Percentiles rank a stretch among this genome's conserved stretches.
Conservation (phyloP, 2,113 vertebrate genomes). For the Megaleporinus macrocephalus region DNA sequence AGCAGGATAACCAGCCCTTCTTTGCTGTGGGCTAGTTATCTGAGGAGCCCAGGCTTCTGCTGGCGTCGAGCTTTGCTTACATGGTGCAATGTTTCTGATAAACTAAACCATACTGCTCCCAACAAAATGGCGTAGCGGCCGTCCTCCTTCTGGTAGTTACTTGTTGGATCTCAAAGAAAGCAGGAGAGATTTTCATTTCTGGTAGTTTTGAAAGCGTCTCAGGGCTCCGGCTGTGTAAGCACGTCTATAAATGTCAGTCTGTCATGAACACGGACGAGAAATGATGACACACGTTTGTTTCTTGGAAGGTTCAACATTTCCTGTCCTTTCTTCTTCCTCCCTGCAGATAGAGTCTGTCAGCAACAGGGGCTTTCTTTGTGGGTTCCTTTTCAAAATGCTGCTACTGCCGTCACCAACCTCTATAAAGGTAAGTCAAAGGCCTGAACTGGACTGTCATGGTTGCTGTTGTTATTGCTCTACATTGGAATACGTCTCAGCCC, state of each 20-base stretch:
- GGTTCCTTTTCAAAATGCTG: slow-evolving; percentile 98
- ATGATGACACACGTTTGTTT: background rate
- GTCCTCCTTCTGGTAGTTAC: too few species aligned
- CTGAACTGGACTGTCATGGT: background rate
- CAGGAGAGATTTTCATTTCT: background rate
- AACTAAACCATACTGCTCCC: slow-evolving; percentile 22
- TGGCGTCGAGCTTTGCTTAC: background rate
- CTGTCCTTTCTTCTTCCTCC: slow-evolving; percentile 40
- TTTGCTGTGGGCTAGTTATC: too few species aligned
- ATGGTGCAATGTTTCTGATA: slow-evolving; percentile 15
- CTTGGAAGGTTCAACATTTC: slow-evolving; percentile 12
- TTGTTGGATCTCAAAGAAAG: too few species aligned
- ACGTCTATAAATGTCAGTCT: slow-evolving; percentile 12
- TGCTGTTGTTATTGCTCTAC: background rate
- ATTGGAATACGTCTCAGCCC: too few species aligned
- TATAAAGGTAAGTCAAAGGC: slow-evolving; percentile 87
- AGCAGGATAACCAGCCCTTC: background rate
- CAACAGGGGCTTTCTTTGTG: slow-evolving; percentile 97
- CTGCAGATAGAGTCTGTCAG: slow-evolving; percentile 94
- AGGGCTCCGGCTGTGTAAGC: background rate
- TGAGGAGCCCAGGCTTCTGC: background rate
- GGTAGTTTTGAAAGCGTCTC: background rate
- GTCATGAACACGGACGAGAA: slow-evolving; percentile 2
- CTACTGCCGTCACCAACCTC: slow-evolving; percentile 97
- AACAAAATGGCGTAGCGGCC: slow-evolving; percentile 59